A percentile compares a stretch with the other conserved stretches of the same genome.
phyloP scores from a whole-genome alignment of 2,888 invertebrate species.

The Hydrotaea cyrtoneurina region DNA sequence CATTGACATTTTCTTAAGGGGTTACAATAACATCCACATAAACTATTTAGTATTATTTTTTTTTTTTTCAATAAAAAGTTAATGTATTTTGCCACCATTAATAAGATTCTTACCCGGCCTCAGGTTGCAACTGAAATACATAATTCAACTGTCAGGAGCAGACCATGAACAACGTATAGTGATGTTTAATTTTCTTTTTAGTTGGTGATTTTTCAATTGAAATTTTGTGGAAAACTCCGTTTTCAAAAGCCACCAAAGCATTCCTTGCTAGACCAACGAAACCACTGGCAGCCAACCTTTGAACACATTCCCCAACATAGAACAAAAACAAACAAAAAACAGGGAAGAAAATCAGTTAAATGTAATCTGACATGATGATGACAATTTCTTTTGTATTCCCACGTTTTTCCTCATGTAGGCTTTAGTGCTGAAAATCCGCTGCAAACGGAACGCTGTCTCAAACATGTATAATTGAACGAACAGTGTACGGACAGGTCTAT shows the following conservation, averaged over 20 bases:
- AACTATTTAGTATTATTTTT: too few relatives aligned
- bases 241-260: conserved; percentile 60
- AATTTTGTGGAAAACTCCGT: conserved; percentile 46
- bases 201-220: conserved; percentile 25
- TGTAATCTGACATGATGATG: conserved; percentile 64
- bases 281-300: conserved; percentile 56
- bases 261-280: conserved; percentile 37
- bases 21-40: too few relatives aligned
- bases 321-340: conserved; percentile 11
- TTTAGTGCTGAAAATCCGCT: conserved; percentile 25
- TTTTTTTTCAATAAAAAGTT: too few relatives aligned
- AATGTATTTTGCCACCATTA: too few relatives aligned
- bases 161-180: conserved; percentile 20
- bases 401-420: conserved; percentile 17
- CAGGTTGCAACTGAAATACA: too few relatives aligned
- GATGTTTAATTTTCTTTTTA: not conserved
- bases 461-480: not conserved
- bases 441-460: not conserved
- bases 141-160: conserved; percentile 29
- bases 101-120: too few relatives aligned
- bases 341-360: conserved; percentile 56
- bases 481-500: not conserved
- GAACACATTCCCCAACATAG: conserved; percentile 24
- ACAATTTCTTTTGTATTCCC: conserved; percentile 61
- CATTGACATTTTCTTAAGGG: too few relatives aligned